Percentiles rank a stretch among this genome's conserved stretches.
Evolutionary conservation across 2,113 vertebrate genomes (phyloP).

Genomic region (Indicator maculatus): DNA sequence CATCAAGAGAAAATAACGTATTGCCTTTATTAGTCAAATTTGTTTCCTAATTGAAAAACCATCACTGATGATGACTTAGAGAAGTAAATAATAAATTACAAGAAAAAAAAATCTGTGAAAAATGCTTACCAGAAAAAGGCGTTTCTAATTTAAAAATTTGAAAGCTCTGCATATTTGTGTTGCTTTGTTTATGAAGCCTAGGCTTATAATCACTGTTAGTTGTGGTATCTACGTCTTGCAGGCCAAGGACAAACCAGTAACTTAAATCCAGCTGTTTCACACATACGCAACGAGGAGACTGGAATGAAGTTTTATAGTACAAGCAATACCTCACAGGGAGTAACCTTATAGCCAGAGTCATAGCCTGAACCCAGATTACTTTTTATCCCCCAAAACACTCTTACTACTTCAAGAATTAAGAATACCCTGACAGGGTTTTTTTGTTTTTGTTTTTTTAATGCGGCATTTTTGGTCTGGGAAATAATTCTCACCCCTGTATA

Average conservation of each 20-base stretch:
- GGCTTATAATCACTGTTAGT: not conserved
- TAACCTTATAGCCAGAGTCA: not conserved
- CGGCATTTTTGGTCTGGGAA: not conserved
- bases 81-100: not conserved
- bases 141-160: not conserved
- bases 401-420: not conserved
- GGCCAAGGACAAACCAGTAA: not conserved
- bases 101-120: not conserved
- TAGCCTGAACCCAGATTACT: not conserved
- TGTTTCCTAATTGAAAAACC: not conserved
- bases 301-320: not conserved
- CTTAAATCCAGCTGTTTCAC: not conserved
- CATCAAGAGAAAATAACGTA: not conserved
- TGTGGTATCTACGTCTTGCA: not conserved
- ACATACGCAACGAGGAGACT: not conserved
- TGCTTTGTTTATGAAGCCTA: not conserved
- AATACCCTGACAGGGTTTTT: not conserved
- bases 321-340: not conserved
- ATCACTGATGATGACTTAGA: not conserved
- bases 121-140: not conserved
- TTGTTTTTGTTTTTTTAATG: not conserved
- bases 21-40: not conserved
- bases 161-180: not conserved
- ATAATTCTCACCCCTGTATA: not conserved
- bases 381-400: not conserved